Base-by-base conservation (phyloP, 2,888 invertebrate species). In the Drosophila kuntzei region DNA sequence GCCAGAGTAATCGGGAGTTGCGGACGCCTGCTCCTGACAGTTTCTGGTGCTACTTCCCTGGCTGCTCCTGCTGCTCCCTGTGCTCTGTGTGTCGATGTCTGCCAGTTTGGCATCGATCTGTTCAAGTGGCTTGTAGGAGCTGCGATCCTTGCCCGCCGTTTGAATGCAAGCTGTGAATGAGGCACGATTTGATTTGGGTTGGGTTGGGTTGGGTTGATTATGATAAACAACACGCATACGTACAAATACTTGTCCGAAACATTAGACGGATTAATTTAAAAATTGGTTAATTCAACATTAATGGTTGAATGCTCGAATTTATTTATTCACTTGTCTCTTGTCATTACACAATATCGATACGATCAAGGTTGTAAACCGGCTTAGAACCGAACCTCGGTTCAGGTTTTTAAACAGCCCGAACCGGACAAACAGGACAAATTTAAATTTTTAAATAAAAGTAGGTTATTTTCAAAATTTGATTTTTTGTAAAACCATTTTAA, bases 91-190 rank as follows among this genome's bases (percentile, higher is more conserved):
- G 79, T 92, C 90, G 89, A 87, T 94, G 92, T 90, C 91, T 18
- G 80, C 76, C 54, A 83, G 64, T 70, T 91, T 91, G 34, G 89
- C 80, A 59, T 91, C 90, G 50, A 89, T 89, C 80, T 94, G 94
- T 69, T 95, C 95, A 79, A 95, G 93, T 47, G 95, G 94, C 22
- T 95, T 95, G 36, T 96, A 96, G 47, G 95, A 92, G 75, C 93
- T 93, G 59, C 95, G 93, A 87, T 94, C 94, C 91, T 94, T 94
- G 49, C 95, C 94, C 14, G 95, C 95, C 51, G 94, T 95, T 91
- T 95, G 95, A 43, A 95, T 93, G 89, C 96, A 96, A n/a, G 95
- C 96, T 96, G 76, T 58, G 29, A 53, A 66, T 55, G 41, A 51
- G 51, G 12, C 7, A 41, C 18, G 8, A 69, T 4, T 8, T 20